These are phyloP conservation scores for Haliclystus octoradiatus DNA, from an alignment of 30 jellyfish, hydroid and myxozoan species.

Conservation along the genomic window DNA sequence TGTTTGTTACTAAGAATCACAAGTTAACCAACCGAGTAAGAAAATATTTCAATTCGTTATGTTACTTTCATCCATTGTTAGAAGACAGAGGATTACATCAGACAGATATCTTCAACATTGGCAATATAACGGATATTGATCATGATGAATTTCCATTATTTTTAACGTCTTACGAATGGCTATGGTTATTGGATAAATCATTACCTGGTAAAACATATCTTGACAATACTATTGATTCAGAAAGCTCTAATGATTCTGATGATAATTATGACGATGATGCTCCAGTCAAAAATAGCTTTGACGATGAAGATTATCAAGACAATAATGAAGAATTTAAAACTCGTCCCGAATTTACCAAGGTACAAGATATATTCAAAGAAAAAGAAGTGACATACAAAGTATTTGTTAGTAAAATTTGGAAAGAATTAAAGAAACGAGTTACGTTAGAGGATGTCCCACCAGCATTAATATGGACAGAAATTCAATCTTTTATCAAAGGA, in stretches of 20 bases:
- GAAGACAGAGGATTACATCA: conserved; percentile 3
- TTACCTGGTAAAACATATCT: conserved; percentile 60
- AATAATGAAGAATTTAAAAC: neutral
- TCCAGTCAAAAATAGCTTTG: neutral
- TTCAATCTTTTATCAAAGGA: conserved; percentile 83
- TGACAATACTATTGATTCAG: conserved; percentile 27
- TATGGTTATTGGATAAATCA: conserved; percentile 57
- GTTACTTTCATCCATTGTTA: conserved; percentile 34
- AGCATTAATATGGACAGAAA: conserved; percentile 78
- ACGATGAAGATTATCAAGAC: conserved; percentile 6
- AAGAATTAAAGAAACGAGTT: conserved; percentile 23
- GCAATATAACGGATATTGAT: neutral
- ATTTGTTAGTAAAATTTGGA: conserved; percentile 59
- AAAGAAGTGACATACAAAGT: conserved; percentile 57
- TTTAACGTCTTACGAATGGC: conserved; percentile 49
- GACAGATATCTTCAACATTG: neutral
- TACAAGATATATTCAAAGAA: conserved; percentile 1
- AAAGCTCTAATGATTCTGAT: conserved; percentile 24
- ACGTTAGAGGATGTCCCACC: conserved; percentile 37
- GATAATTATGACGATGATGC: conserved; percentile 31
- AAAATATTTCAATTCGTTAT: conserved; percentile 47
- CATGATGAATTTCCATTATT: conserved; percentile 51
- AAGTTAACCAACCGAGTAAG: conserved; percentile 61
- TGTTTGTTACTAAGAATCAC: conserved; percentile 67
- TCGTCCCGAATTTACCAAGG: neutral